A percentile compares a stretch with the other conserved stretches of the same genome.
phyloP scores from a whole-genome alignment of 2,113 vertebrate species.

The Ancistrus triradiatus region DNA sequence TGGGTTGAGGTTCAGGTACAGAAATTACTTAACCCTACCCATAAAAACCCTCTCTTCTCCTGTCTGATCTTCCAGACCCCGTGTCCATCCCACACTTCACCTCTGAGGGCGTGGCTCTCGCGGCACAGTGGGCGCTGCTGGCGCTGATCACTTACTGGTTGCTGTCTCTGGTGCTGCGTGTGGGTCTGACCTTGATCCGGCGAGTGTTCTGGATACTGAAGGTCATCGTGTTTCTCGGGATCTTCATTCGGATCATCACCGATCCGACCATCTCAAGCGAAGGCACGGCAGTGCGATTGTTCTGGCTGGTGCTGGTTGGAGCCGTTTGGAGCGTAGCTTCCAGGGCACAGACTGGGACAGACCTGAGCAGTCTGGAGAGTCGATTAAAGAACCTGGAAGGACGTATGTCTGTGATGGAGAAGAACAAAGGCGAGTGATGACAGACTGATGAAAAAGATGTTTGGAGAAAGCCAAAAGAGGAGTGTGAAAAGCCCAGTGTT shows the following conservation, averaged over 20 bases:
- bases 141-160: constrained; percentile 67
- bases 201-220: constrained; percentile 69
- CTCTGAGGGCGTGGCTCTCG: constrained; percentile 61
- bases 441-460: too few relatives aligned
- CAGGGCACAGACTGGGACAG: constrained; percentile 38
- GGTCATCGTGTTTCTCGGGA: constrained; percentile 54
- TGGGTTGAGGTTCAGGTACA: too few relatives aligned
- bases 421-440: constrained; percentile 37
- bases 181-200: constrained; percentile 53
- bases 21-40: too few relatives aligned
- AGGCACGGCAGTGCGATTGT: constrained; percentile 56
- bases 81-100: constrained; percentile 65
- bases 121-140: constrained; percentile 67
- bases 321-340: constrained; percentile 56
- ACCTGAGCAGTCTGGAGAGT: constrained; percentile 47
- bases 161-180: constrained; percentile 57
- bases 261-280: constrained; percentile 53
- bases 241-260: constrained; percentile 64
- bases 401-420: constrained; percentile 60
- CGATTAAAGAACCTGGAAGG: constrained; percentile 60
- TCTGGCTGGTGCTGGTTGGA: constrained; percentile 56
- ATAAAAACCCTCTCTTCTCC: constrained; percentile 15
- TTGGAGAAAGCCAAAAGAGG: too few relatives aligned
- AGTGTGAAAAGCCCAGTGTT: too few relatives aligned
- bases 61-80: constrained; percentile 48